phyloP scores from a whole-genome alignment of 2,888 invertebrate species.

The Drosophila mercatorum region DNA sequence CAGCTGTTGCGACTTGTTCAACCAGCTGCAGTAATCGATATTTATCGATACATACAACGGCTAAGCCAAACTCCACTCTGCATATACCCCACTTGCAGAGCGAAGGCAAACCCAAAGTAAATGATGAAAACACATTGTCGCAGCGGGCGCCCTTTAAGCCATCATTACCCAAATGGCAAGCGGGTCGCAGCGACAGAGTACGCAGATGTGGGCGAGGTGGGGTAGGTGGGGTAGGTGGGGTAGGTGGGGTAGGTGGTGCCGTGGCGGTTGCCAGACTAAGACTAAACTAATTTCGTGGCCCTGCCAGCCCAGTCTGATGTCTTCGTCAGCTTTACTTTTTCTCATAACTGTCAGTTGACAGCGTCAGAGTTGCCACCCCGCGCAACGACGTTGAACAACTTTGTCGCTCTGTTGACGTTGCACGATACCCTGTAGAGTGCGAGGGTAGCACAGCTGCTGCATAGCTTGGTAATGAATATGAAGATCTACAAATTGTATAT shows the following conservation, averaged over 20 bases:
- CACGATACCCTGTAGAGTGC: conserved; percentile 11
- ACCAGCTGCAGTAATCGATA: background rate
- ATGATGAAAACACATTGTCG: conserved; percentile 67
- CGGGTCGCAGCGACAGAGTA: conserved; percentile 23
- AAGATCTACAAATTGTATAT: background rate
- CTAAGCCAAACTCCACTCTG: too few species aligned
- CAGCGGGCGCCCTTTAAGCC: conserved; percentile 75
- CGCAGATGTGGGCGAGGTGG: background rate
- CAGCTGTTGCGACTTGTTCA: background rate
- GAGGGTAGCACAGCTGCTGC: background rate
- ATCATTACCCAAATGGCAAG: conserved; percentile 76
- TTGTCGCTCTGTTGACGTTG: conserved; percentile 58
- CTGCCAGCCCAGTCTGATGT: conserved; percentile 59
- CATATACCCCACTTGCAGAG: background rate
- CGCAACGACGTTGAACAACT: conserved; percentile 50
- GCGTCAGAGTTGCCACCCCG: conserved; percentile 62
- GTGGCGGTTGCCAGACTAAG: conserved; percentile 56
- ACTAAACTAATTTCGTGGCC: conserved; percentile 77
- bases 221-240: background rate
- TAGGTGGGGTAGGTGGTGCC: background rate
- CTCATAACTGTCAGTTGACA: conserved; percentile 78
- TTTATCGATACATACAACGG: background rate
- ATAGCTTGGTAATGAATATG: background rate
- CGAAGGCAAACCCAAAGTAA: background rate
- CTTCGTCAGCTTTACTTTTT: conserved; percentile 79